Evolutionary conservation across 1,140 invertebrate genomes (phyloP).

Genomic region (Lordiphosa stackelbergi): DNA sequence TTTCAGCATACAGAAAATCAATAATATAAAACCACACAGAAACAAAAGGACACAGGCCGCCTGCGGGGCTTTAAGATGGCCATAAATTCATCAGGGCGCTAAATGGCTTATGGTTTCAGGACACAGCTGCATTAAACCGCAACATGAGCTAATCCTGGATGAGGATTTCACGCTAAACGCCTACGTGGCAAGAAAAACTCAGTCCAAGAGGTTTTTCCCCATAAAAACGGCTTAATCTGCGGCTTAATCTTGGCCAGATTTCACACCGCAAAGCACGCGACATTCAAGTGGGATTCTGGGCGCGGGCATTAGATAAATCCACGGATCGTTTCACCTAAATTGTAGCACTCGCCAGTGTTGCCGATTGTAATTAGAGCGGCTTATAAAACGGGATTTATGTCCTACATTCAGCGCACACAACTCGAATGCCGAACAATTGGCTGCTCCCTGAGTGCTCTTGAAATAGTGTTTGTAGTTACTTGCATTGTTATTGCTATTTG

Average conservation of each 20-base stretch:
- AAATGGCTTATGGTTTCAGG: slow-evolving; percentile 56
- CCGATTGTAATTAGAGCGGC: slow-evolving; percentile 70
- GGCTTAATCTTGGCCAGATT: slow-evolving; percentile 57
- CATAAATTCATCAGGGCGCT: slow-evolving; percentile 70
- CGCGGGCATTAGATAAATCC: slow-evolving; percentile 50
- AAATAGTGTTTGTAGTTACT: no score
- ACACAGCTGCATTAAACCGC: slow-evolving; percentile 53
- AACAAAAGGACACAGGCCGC: slow-evolving; percentile 1
- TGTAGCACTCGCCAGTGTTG: slow-evolving; percentile 50
- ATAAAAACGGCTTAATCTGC: slow-evolving; percentile 43
- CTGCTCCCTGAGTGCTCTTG: no score
- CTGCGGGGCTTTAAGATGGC: slow-evolving; percentile 26
- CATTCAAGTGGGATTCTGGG: slow-evolving; percentile 12
- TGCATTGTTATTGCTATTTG: no score
- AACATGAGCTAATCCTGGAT: slow-evolving; percentile 57
- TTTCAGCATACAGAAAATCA: slow-evolving; percentile 25
- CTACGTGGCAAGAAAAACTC: slow-evolving; percentile 12
- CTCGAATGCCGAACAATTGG: no score
- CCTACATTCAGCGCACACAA: neutral
- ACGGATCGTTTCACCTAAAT: slow-evolving; percentile 32
- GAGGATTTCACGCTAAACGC: slow-evolving; percentile 57
- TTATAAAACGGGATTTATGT: slow-evolving; percentile 15
- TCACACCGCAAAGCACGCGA: slow-evolving; percentile 43
- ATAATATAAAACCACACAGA: slow-evolving; percentile 10
- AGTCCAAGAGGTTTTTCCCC: neutral